Base-by-base conservation (phyloP, 2,888 invertebrate genomes). In the Conops quadrifasciatus region DNA sequence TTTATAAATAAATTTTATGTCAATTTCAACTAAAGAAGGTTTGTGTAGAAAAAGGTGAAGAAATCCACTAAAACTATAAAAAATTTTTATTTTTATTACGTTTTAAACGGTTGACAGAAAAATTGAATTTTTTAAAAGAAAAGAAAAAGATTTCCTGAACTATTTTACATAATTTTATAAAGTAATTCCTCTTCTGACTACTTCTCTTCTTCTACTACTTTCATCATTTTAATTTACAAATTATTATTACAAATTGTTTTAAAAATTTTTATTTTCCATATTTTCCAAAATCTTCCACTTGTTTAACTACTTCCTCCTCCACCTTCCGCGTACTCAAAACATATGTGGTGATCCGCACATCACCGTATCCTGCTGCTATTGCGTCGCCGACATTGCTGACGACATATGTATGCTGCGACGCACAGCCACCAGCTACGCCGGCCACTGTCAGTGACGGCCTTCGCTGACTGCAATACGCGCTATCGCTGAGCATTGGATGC, bases 321-420 rank as follows among this genome's bases (percentile, higher is more conserved):
- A 15, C 43, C 4, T 30, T 9, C 16, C 36, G 4, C 36, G n/a
- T 49, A n/a, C 49, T n/a, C 15, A 70, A 74, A 85, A 86, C 84
- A 86, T 86, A 75, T 86, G 86, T 78, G 85, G 84, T 76, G 86
- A 85, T 74, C 86, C 86, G 75, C 86, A 86, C 74, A 85, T 81
- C 60, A 85, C 82, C 47, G 82, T 78, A 75, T 83, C 81, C 73
- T 82, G 83, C 9, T 71, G 75, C 77, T 75, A 71, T 72, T 78
- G 76, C 76, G 77, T 76, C 74, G 79, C 77, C 15, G 78, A 71
- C 11, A 69, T 78, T n/a, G 79, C 80, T 1, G 82, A 80, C 77
- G 79, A 77, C 72, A 82, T 75, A 70, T n/a, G n/a, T n/a, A n/a
- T 80, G 81, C 15, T 75, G 67, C 72, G 81, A 79, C 69, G 79